phyloP scores from a whole-genome alignment of 2,797 vertebrate species.

The Apogon hyalosoma region DNA sequence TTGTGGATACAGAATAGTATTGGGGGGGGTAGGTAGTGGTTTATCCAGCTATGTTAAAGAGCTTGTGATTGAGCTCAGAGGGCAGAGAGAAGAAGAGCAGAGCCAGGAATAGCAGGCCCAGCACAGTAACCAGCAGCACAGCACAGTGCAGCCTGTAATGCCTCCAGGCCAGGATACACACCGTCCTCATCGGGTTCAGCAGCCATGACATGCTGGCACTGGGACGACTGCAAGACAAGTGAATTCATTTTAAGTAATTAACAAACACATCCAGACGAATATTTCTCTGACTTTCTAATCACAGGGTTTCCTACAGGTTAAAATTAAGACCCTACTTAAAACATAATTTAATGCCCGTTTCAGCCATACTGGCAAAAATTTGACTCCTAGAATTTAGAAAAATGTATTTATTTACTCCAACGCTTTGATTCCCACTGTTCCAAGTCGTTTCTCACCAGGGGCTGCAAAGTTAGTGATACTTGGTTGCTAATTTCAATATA shows the following conservation, averaged over 20 bases:
- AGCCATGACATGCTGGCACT: slow-evolving; percentile 78
- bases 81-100: slow-evolving; percentile 80
- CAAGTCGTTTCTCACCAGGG: no score
- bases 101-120: slow-evolving; percentile 69
- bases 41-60: slow-evolving; percentile 70
- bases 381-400: no score
- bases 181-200: slow-evolving; percentile 68
- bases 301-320: no score
- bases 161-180: slow-evolving; percentile 76
- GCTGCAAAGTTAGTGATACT: no score
- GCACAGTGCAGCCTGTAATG: slow-evolving; percentile 71
- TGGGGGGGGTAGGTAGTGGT: background rate
- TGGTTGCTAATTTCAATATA: no score
- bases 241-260: background rate
- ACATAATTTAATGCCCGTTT: no score
- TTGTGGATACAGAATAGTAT: background rate
- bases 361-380: no score
- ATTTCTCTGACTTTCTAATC: no score
- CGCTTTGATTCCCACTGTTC: no score
- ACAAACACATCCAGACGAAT: background rate
- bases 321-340: no score
- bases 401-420: no score
- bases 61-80: slow-evolving; percentile 75
- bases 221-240: slow-evolving; percentile 72
- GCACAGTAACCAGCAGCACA: slow-evolving; percentile 51